A percentile compares a stretch with the other conserved stretches of the same genome.
These are phyloP conservation scores for Yponomeuta evonymella DNA, from an alignment of 2,888 invertebrate species.

Conservation along the genomic window DNA sequence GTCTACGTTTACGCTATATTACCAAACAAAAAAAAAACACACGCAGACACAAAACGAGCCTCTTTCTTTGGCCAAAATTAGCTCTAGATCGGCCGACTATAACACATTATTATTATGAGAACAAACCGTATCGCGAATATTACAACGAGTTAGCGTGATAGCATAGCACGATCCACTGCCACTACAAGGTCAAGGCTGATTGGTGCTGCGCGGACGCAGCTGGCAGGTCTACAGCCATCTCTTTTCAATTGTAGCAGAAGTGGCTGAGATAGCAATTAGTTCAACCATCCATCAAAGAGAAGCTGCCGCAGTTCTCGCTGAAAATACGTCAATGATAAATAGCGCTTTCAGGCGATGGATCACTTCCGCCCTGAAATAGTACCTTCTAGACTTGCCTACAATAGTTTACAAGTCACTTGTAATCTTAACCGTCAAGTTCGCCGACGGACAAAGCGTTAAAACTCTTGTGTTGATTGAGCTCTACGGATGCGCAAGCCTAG, in stretches of 20 bases:
- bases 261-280: neutral
- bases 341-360: neutral
- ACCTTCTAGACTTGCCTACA: neutral
- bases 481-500: too few species aligned
- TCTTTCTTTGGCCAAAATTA: neutral
- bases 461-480: too few species aligned
- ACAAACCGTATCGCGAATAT: constrained; percentile 39
- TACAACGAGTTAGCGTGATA: constrained; percentile 30
- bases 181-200: constrained; percentile 61
- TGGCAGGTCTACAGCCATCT: constrained; percentile 33
- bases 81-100: neutral
- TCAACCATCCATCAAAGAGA: neutral
- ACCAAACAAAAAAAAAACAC: neutral
- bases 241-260: constrained; percentile 30
- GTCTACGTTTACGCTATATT: neutral
- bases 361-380: neutral
- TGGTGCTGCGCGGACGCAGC: constrained; percentile 41
- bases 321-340: constrained; percentile 58
- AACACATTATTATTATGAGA: constrained; percentile 21
- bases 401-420: neutral
- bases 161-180: constrained; percentile 46
- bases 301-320: constrained; percentile 50
- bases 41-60: neutral
- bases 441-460: too few species aligned
- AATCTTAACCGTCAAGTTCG: too few species aligned